phyloP scores from a whole-genome alignment of 92 coral and sea anemone species.

The Ricordea florida region DNA sequence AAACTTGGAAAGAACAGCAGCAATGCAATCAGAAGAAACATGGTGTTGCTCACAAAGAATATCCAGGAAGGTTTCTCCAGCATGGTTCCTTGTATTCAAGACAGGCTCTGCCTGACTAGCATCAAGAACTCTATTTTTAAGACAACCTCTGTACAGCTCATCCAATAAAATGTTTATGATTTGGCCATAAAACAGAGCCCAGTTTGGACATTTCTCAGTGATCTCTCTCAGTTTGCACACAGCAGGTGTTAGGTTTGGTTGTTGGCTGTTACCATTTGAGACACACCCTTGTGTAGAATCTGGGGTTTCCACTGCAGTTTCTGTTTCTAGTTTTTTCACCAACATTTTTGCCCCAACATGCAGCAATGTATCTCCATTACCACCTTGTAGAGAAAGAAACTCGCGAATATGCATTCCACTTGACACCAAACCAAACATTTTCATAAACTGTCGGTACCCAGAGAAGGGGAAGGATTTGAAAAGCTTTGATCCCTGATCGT shows the following conservation, averaged over 20 bases:
- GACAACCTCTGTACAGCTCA: neutral
- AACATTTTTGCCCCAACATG: constrained; percentile 24
- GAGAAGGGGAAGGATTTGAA: neutral
- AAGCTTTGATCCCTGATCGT: neutral
- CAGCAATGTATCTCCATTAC: constrained; percentile 16
- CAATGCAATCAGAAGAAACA: neutral
- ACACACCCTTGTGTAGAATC: constrained; percentile 22
- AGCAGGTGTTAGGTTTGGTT: neutral
- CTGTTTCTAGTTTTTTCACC: neutral
- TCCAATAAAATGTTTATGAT: neutral
- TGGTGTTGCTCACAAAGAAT: constrained; percentile 31
- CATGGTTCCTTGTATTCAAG: neutral
- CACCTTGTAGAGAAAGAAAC: constrained; percentile 7
- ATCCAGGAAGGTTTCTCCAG: constrained; percentile 40
- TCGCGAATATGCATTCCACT: neutral
- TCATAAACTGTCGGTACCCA: neutral
- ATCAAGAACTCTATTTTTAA: neutral
- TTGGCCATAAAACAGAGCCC: neutral
- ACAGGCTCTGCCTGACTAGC: neutral
- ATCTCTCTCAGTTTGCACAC: neutral
- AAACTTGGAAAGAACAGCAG: neutral
- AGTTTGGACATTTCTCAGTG: neutral
- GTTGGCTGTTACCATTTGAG: neutral
- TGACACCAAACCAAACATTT: neutral
- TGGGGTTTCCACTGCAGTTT: neutral